Percentiles rank a stretch among this genome's conserved stretches.
Evolutionary conservation across 2,113 vertebrate genomes (phyloP).

Genomic region (Eurypyga helias): DNA sequence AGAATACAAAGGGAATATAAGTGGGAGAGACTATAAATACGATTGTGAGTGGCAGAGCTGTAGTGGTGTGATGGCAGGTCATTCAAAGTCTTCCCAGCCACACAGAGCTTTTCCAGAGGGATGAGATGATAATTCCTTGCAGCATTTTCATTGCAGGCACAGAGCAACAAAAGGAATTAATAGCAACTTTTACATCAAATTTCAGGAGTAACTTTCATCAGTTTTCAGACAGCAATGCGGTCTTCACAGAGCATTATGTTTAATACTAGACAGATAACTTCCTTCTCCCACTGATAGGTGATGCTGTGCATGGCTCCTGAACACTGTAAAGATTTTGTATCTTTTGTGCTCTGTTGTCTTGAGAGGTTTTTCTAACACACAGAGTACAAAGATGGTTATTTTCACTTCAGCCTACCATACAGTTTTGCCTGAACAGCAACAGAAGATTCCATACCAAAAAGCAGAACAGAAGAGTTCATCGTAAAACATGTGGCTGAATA

Average conservation of each 20-base stretch:
- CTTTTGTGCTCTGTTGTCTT: neutral
- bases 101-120: neutral
- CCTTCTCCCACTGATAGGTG: neutral
- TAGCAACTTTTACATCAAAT: too few species aligned
- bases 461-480: neutral
- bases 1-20: neutral
- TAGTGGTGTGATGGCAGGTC: neutral
- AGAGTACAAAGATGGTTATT: neutral
- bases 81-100: neutral
- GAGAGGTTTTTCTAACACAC: neutral
- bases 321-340: rapidly evolving
- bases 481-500: neutral
- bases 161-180: neutral
- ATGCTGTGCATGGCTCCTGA: neutral
- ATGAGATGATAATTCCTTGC: neutral
- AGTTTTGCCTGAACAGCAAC: neutral
- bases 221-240: neutral
- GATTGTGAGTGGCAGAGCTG: neutral
- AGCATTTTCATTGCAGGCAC: neutral
- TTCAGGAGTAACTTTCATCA: neutral
- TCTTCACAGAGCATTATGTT: neutral
- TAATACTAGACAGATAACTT: neutral
- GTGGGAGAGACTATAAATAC: neutral
- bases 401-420: neutral
- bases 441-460: neutral